Evolutionary conservation across 1,140 invertebrate genomes (phyloP), one percentile per base, ranked within the genome.

Genomic region (Pararge aegeria): DNA sequence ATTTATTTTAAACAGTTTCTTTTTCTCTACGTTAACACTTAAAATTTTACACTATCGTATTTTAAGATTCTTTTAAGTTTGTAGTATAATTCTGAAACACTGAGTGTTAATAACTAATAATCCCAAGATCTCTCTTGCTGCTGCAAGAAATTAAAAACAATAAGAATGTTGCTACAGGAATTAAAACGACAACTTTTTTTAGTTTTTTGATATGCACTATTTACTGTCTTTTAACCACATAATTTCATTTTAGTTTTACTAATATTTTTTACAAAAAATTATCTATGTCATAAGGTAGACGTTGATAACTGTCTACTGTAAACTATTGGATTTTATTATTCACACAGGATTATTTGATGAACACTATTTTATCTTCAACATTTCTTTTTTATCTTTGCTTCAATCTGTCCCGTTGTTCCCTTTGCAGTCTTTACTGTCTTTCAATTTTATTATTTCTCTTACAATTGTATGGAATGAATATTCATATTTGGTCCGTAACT

Each of bases 391-490:
- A 51, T 61, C 48, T 55, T n/a, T 49, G 19, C 37, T 53, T 46
- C 51, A 59, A 48, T 55, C 40, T 44, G 15, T 19, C 29, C 59
- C 44, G 56, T 80, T 78, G 73, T 65, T 80, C 73, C 75, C 75
- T 61, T 57, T 68, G 76, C 75, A 80, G 75, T 78, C 78, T 80
- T 80, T 49, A 58, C 61, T 30, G 48, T 60, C 27, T 55, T 55
- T 27, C 34, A 38, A 20, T 48, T 24, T 38, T 49, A 60, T 48
- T 21, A 46, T 48, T 46, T 38, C 30, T 30, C 20, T 37, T 55
- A 55, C 3, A 42, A 12, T 40, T 21, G n/a, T 46, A 44, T 37
- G 50, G 40, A 60, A 60, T 60, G 57, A 60, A 52, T 52, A 46
- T 24, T 46, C 20, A 46, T 46, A n/a, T 46, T 60, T 52, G 57